Conservation (phyloP, 2,113 vertebrate species). For the Danionella cerebrum region DNA sequence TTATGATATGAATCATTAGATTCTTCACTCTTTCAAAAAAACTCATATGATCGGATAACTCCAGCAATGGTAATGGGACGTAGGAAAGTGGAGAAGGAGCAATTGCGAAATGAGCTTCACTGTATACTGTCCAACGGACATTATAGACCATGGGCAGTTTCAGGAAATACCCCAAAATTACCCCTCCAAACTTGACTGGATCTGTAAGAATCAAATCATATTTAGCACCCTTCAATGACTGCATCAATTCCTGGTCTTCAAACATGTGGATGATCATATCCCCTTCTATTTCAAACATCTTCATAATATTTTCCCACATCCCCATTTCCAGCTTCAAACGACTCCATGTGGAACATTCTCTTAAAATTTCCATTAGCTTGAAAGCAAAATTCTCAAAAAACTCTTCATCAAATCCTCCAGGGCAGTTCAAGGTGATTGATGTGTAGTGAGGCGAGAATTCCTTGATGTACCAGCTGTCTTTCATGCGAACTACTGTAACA, state of each 20-base stretch:
- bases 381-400: neutral
- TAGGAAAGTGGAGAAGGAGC: constrained; percentile 46
- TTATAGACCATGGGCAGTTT: constrained; percentile 42
- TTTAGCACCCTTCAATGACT: constrained; percentile 4
- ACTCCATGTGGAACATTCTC: constrained; percentile 3
- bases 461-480: constrained; percentile 29
- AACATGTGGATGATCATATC: constrained; percentile 19
- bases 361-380: constrained; percentile 6
- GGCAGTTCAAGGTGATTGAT: neutral
- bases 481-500: constrained; percentile 38
- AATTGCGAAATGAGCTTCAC: constrained; percentile 36
- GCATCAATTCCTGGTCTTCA: constrained; percentile 11
- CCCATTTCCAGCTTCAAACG: constrained; percentile 8
- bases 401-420: neutral
- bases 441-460: constrained; percentile 21
- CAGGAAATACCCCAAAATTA: constrained; percentile 34
- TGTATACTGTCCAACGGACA: constrained; percentile 33
- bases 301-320: neutral
- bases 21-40: constrained; percentile 38
- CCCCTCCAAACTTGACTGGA: constrained; percentile 24
- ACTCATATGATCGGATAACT: constrained; percentile 38
- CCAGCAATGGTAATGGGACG: constrained; percentile 27
- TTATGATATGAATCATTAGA: constrained; percentile 4
- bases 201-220: constrained; percentile 43
- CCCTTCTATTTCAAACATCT: neutral